Evolutionary conservation across 2,888 invertebrate genomes (phyloP).

Genomic region (Malachius bipustulatus): DNA sequence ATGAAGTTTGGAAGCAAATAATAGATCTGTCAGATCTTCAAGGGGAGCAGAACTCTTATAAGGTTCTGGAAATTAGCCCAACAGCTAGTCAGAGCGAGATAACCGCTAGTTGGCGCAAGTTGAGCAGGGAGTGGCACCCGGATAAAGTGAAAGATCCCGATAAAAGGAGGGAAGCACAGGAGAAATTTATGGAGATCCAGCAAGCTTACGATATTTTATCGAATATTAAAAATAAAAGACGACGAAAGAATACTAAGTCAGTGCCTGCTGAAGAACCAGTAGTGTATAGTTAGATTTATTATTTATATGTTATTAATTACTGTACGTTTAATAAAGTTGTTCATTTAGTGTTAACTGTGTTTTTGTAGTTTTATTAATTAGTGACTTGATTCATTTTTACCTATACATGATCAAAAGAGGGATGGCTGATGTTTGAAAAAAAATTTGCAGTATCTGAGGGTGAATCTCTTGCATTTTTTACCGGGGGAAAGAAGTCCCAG

Average conservation of each 20-base stretch:
- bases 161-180: constrained; percentile 60
- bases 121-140: constrained; percentile 82
- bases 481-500: too few species aligned
- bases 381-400: too few species aligned
- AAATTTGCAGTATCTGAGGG: too few species aligned
- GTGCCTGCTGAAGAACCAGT: constrained; percentile 21
- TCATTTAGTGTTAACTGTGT: too few species aligned
- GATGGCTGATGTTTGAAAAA: too few species aligned
- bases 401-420: too few species aligned
- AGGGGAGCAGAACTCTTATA: constrained; percentile 82
- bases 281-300: too few species aligned
- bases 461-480: too few species aligned
- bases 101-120: constrained; percentile 63
- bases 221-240: constrained; percentile 65
- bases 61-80: constrained; percentile 66
- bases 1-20: constrained; percentile 75
- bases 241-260: constrained; percentile 60
- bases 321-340: too few species aligned
- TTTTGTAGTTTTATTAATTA: too few species aligned
- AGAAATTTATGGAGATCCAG: constrained; percentile 85
- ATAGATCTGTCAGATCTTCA: constrained; percentile 78
- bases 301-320: too few species aligned
- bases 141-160: constrained; percentile 74
- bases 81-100: constrained; percentile 78
- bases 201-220: constrained; percentile 84